Evolutionary conservation across 1,140 invertebrate species (phyloP), one percentile per base, ranked within the genome.

Genomic region (Atta texana): DNA sequence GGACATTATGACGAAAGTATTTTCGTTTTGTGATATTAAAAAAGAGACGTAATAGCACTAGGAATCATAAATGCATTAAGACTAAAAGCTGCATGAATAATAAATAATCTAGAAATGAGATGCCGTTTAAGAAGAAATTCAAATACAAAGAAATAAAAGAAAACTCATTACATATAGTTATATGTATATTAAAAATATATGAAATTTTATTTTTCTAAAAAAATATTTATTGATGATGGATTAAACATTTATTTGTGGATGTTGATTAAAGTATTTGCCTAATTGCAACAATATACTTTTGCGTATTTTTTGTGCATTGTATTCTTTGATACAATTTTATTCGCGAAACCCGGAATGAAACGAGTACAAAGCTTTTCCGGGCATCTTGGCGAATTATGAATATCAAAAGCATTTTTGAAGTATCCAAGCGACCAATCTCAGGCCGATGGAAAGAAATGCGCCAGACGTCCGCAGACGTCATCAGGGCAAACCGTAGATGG

Each of bases 401-500:
- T 75, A 74, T 51, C 28, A 34, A 75, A 24, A 34, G 80, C 24
- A 63, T 74, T 63, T n/a, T 57, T 57, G 55, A 49, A 55, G 55
- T 34, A 84, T 18, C 18, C n/a, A 44, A 34, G 18, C 69, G 39
- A 63, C 61, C 55, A 75, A 84, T 75, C 80, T 74, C 68, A 28
- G 21, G 24, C 49, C 71, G 57, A 51, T 44, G 34, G 59, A 55
- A 74, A 64, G 82, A 85, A 86, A 64, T 55, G 69, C 68, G 68
- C 49, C 89, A 85, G 88, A 90, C 78, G 88, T 61, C 61, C 66
- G 85, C 74, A 84, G 34, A 39, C 34, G 6, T 88, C 82, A 88
- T 89, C 75, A 53, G 66, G 74, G 39, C 64, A 82, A 87, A 59
- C 74, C 86, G 78, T 85, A 75, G 80, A 91, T 90, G 88, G 84